Conservation (phyloP, 2,888 invertebrate species). For the Sinopyrophorus schimmeli region DNA sequence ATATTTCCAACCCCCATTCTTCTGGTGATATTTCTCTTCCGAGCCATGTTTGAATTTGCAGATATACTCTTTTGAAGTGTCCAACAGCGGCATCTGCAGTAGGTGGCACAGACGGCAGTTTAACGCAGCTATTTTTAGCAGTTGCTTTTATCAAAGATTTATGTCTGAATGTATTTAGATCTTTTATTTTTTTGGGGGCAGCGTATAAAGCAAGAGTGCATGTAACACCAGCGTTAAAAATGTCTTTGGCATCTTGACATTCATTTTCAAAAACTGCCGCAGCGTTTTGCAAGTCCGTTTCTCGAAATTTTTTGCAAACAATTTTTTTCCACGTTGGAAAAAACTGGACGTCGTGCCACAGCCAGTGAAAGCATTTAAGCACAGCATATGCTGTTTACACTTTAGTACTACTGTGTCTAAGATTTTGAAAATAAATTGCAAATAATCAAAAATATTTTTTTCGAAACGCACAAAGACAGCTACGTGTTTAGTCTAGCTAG, state of each 20-base stretch:
- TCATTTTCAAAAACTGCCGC: slow-evolving; percentile 11
- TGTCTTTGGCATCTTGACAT: slow-evolving; percentile 20
- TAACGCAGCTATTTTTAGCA: slow-evolving; percentile 26
- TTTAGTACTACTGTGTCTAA: slow-evolving; percentile 3
- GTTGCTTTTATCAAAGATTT: slow-evolving; percentile 23
- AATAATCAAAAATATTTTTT: too few relatives aligned
- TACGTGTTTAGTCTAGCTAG: too few relatives aligned
- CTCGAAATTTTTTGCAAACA: slow-evolving; percentile 10
- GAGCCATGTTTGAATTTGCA: slow-evolving; percentile 22
- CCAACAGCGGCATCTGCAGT: slow-evolving; percentile 29
- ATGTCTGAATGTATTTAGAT: slow-evolving; percentile 11
- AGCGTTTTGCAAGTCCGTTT: background rate
- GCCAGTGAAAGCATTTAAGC: slow-evolving; percentile 24
- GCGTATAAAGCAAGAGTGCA: slow-evolving; percentile 9
- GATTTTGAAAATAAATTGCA: slow-evolving; percentile 2
- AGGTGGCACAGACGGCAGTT: slow-evolving; percentile 24
- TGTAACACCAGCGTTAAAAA: slow-evolving; percentile 13
- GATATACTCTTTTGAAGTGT: slow-evolving; percentile 20
- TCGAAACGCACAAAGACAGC: too few relatives aligned
- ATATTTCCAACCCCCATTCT: slow-evolving; percentile 25
- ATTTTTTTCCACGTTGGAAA: slow-evolving; percentile 19
- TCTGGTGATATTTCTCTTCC: slow-evolving; percentile 21
- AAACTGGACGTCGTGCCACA: slow-evolving; percentile 23
- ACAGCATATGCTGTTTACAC: slow-evolving; percentile 11
- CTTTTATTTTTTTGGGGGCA: slow-evolving; percentile 7